A percentile compares a stretch with the other conserved stretches of the same genome.
phyloP scores from a whole-genome alignment of 2,888 invertebrate species.

The Bembecia ichneumoniformis region DNA sequence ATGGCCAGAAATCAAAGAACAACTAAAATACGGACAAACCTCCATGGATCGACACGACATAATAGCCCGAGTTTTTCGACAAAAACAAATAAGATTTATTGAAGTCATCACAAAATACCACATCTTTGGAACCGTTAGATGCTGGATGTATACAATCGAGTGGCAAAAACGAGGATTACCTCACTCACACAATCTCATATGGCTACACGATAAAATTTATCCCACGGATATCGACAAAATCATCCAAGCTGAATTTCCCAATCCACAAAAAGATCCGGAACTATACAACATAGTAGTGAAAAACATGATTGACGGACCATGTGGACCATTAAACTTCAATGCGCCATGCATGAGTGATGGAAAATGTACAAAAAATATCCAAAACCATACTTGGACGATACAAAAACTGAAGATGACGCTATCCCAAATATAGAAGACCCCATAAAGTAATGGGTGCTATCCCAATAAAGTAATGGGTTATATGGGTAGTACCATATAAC shows the following conservation, averaged over 20 bases:
- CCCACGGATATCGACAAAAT: constrained; percentile 27
- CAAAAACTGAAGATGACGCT: constrained; percentile 10
- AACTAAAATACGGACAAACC: no score
- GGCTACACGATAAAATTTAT: constrained; percentile 17
- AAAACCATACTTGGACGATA: no score
- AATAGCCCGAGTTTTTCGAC: no score
- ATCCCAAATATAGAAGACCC: constrained; percentile 10
- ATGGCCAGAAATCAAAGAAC: no score
- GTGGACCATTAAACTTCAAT: constrained; percentile 12
- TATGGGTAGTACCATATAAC: constrained; percentile 10
- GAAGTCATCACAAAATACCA: no score
- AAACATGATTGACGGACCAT: constrained; percentile 15
- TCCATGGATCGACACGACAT: no score
- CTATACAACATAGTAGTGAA: constrained; percentile 13
- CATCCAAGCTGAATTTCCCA: constrained; percentile 29
- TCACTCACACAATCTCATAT: constrained; percentile 8
- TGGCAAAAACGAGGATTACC: constrained; percentile 7
- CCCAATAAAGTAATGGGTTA: no score
- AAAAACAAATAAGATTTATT: no score
- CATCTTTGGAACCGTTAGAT: no score
- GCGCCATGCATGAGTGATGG: constrained; percentile 12
- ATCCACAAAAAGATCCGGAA: constrained; percentile 14
- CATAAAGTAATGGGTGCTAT: no score
- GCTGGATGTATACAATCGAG: constrained; percentile 6
- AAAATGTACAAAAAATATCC: constrained; percentile 1